A percentile compares a stretch with the other conserved stretches of the same genome.
Evolutionary conservation across 2,113 vertebrate species (phyloP).

Genomic region (Labeo catla): DNA sequence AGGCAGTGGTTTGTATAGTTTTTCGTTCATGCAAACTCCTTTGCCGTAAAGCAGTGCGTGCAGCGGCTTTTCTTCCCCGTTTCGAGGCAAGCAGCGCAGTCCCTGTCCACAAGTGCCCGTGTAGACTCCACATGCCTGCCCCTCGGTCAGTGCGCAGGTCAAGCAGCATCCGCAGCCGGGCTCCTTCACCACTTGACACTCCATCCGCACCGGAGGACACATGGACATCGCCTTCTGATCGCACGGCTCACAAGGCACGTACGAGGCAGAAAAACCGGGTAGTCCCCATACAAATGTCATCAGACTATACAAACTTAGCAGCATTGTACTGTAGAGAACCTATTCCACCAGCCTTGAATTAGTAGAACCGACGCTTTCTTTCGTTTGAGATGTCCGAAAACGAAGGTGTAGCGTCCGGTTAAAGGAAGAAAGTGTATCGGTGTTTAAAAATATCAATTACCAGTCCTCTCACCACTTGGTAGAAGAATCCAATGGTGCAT

Average conservation of each 20-base stretch:
- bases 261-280: constrained; percentile 80
- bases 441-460: constrained; percentile 11
- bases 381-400: background rate
- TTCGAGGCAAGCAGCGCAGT: constrained; percentile 91
- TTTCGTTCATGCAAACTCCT: constrained; percentile 90
- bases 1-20: constrained; percentile 81
- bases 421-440: background rate
- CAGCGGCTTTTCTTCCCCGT: constrained; percentile 94
- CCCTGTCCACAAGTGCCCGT: constrained; percentile 91
- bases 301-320: constrained; percentile 77
- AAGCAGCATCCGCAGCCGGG: constrained; percentile 97
- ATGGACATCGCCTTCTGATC: constrained; percentile 89
- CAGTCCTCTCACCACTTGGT: constrained; percentile 1
- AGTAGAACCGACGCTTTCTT: background rate
- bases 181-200: constrained; percentile 93
- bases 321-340: constrained; percentile 68
- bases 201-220: constrained; percentile 86
- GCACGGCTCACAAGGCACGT: constrained; percentile 94
- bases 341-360: background rate
- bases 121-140: constrained; percentile 93
- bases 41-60: constrained; percentile 94
- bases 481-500: constrained; percentile 4
- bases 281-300: constrained; percentile 76
- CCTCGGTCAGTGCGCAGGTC: constrained; percentile 93
- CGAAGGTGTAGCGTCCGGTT: constrained; percentile 2